Percentiles rank a stretch among this genome's conserved stretches.
phyloP scores from a whole-genome alignment of 2,797 vertebrate species.

The Clarias fuscus region DNA sequence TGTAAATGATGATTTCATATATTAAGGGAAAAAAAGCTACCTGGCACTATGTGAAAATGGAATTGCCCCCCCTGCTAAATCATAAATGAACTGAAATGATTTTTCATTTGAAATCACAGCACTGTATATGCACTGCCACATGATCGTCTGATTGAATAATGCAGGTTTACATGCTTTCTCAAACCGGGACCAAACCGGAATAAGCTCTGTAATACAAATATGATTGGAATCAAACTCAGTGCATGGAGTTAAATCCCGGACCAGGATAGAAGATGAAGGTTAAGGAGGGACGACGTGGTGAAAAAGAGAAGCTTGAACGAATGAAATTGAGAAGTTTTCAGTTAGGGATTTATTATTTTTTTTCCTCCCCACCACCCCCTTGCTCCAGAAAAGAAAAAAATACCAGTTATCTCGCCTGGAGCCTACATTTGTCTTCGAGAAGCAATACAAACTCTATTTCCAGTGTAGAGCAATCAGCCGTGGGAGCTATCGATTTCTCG shows the following conservation, averaged over 20 bases:
- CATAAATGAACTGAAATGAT: no score
- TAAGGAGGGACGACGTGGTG: background rate
- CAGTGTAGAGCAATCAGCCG: constrained; percentile 72
- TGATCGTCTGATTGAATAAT: no score
- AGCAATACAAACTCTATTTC: constrained; percentile 78
- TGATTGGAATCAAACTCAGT: background rate
- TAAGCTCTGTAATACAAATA: background rate
- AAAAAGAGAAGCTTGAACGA: constrained; percentile 57
- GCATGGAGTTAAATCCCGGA: background rate
- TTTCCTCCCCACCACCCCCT: background rate
- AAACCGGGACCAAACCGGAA: background rate
- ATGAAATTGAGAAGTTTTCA: constrained; percentile 56
- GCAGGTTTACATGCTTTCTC: background rate
- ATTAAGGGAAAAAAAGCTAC: no score
- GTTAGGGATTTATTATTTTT: constrained; percentile 58
- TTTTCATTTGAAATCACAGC: no score
- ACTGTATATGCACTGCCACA: no score
- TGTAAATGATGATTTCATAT: no score
- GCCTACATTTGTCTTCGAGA: constrained; percentile 73
- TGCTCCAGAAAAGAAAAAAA: constrained; percentile 53
- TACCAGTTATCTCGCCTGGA: constrained; percentile 67
- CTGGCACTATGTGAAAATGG: no score
- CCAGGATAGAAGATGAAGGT: background rate
- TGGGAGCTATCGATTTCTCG: constrained; percentile 71
- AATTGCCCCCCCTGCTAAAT: no score